phyloP scores from a whole-genome alignment of 2,797 vertebrate genomes.

The Tragopan temminckii region DNA sequence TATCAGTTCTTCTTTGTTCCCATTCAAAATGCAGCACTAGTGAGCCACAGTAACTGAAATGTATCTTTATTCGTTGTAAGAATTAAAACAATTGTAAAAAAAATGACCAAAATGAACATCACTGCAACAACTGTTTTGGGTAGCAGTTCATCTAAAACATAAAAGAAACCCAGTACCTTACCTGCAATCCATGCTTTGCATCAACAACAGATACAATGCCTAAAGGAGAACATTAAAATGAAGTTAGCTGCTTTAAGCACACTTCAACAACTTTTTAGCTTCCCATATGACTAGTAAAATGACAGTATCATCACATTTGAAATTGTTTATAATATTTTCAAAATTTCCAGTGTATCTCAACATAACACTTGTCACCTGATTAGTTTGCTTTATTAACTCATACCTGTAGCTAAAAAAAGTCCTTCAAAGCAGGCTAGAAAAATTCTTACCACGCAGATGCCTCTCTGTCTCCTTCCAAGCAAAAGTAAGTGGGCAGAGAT shows the following conservation, averaged over 20 bases:
- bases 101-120: background rate
- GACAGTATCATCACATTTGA: background rate
- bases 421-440: background rate
- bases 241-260: background rate
- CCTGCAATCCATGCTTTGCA: slow-evolving; percentile 93
- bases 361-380: background rate
- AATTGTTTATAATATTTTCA: background rate
- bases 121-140: background rate
- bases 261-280: background rate
- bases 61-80: background rate
- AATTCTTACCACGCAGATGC: rapidly evolving
- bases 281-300: background rate
- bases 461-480: background rate
- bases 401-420: background rate
- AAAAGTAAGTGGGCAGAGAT: background rate
- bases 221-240: slow-evolving; percentile 66
- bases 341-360: background rate
- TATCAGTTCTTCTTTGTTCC: background rate
- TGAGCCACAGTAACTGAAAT: background rate
- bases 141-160: background rate
- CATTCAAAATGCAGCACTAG: background rate
- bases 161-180: slow-evolving; percentile 67
- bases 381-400: background rate
- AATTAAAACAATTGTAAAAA: background rate
- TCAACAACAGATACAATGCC: slow-evolving; percentile 96